phyloP scores from a whole-genome alignment of 2,113 vertebrate genomes.

The Okapia johnstoni region DNA sequence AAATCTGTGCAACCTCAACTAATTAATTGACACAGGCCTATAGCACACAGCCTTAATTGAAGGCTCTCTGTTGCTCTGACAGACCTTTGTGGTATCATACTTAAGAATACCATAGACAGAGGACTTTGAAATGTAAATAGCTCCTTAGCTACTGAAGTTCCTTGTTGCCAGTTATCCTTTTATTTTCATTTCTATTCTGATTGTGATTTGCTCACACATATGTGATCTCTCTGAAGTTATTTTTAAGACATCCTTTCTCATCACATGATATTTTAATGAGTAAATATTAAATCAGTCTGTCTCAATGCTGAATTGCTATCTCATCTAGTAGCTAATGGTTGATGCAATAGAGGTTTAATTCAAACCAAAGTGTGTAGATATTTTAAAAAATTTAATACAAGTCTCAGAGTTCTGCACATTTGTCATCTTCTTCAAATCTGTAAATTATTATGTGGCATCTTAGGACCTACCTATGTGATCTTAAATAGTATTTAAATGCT shows the following conservation, averaged over 20 bases:
- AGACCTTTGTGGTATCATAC: neutral
- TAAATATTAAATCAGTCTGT: neutral
- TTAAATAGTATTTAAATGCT: slow-evolving; percentile 52
- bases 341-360: neutral
- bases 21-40: slow-evolving; percentile 59
- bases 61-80: slow-evolving; percentile 10
- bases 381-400: neutral
- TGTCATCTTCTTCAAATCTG: neutral
- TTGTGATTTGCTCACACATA: neutral
- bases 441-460: neutral
- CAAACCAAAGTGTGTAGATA: neutral
- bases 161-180: slow-evolving; percentile 7
- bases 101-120: neutral
- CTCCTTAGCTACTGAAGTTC: neutral
- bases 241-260: neutral
- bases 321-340: neutral
- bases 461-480: neutral
- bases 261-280: slow-evolving; percentile 27
- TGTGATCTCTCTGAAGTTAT: slow-evolving; percentile 25
- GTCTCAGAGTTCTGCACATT: neutral
- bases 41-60: slow-evolving; percentile 48
- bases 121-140: slow-evolving; percentile 47
- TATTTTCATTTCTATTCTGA: slow-evolving; percentile 48
- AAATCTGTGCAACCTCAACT: slow-evolving; percentile 49
- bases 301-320: neutral